phyloP scores from a whole-genome alignment of 2,888 invertebrate species.

The Stictocephala bisonia region DNA sequence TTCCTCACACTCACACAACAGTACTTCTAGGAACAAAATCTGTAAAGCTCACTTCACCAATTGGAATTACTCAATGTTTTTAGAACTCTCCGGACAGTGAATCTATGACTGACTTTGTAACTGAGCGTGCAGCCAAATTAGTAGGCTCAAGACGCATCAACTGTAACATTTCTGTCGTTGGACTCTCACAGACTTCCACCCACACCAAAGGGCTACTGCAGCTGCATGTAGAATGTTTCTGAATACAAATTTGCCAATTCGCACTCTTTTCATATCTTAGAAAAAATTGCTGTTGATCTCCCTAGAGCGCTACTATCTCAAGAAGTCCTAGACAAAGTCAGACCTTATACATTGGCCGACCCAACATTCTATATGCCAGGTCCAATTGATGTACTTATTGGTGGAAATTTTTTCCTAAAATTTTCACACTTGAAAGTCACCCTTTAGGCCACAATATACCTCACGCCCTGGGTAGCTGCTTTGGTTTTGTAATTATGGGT shows the following conservation, averaged over 20 bases:
- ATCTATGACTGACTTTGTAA: conserved; percentile 4
- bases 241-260: no score
- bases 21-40: not conserved
- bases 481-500: not conserved
- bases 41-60: not conserved
- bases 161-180: not conserved
- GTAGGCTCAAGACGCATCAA: not conserved
- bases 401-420: not conserved
- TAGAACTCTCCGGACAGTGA: not conserved
- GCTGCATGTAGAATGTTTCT: not conserved
- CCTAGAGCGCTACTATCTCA: not conserved
- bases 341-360: not conserved
- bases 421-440: not conserved
- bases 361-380: not conserved
- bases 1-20: not conserved
- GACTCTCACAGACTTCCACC: not conserved
- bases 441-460: not conserved
- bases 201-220: not conserved
- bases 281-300: no score
- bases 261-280: no score
- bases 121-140: not conserved
- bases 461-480: not conserved
- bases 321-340: not conserved
- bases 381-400: not conserved
- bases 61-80: not conserved